phyloP scores from a whole-genome alignment of 1,140 invertebrate genomes.

The Hermetia illucens region DNA sequence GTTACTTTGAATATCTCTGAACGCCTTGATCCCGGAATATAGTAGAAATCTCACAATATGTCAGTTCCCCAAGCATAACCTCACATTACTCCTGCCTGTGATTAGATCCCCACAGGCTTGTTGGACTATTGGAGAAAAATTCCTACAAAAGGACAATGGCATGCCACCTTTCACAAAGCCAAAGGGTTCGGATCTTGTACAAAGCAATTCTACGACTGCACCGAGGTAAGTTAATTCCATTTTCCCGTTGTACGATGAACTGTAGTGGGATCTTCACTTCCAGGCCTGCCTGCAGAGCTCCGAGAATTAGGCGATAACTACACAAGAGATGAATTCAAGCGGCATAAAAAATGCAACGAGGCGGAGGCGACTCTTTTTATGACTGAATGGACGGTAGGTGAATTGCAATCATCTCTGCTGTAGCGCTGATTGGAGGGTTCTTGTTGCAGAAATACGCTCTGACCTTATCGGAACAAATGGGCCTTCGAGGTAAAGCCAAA shows the following conservation, averaged over 20 bases:
- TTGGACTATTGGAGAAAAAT: too few relatives aligned
- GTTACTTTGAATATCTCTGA: too few relatives aligned
- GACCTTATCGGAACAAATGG: slow-evolving; percentile 28
- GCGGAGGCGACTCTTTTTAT: slow-evolving; percentile 63
- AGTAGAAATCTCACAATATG: too few relatives aligned
- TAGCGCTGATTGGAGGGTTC: slow-evolving; percentile 5
- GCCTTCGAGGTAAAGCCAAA: slow-evolving; percentile 21
- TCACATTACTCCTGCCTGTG: too few relatives aligned
- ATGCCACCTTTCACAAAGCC: slow-evolving; percentile 37
- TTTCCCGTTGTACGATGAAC: neutral
- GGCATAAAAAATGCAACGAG: slow-evolving; percentile 63
- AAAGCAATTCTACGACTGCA: slow-evolving; percentile 79
- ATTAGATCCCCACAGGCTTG: too few relatives aligned
- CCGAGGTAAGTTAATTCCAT: slow-evolving; percentile 31
- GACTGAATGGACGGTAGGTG: slow-evolving; percentile 76
- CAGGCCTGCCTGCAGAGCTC: slow-evolving; percentile 56
- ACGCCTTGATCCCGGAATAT: too few relatives aligned
- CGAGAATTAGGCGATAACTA: slow-evolving; percentile 68
- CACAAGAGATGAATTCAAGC: slow-evolving; percentile 74
- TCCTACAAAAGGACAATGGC: too few relatives aligned
- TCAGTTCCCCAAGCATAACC: too few relatives aligned
- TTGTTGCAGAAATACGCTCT: slow-evolving; percentile 53
- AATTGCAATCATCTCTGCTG: slow-evolving; percentile 5
- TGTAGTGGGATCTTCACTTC: neutral
- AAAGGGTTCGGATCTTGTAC: slow-evolving; percentile 62